Evolutionary conservation across 2,888 invertebrate species (phyloP).

Genomic region (Choreutis nemorana): DNA sequence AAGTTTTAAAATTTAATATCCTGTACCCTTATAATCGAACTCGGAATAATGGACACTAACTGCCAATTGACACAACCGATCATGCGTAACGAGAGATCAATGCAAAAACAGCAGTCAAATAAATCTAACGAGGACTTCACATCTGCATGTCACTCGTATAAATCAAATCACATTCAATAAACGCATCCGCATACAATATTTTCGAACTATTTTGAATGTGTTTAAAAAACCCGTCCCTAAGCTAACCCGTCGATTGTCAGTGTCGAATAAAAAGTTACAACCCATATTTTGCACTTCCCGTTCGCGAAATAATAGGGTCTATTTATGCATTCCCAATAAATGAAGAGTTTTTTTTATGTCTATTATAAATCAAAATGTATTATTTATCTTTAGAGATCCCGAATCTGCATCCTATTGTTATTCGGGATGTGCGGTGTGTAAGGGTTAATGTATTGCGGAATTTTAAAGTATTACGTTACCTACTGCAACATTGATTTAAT

Average conservation of each 20-base stretch:
- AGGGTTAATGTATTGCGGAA: conserved; percentile 59
- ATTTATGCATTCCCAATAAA: conserved; percentile 66
- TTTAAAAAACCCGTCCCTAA: conserved; percentile 46
- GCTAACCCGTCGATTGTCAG: conserved; percentile 62
- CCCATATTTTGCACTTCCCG: conserved; percentile 67
- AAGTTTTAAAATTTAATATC: conserved; percentile 12
- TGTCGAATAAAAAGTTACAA: conserved; percentile 62
- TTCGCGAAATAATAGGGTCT: conserved; percentile 62
- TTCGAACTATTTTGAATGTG: conserved; percentile 62
- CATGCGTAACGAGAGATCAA: conserved; percentile 53
- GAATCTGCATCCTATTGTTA: conserved; percentile 66
- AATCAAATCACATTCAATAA: conserved; percentile 64
- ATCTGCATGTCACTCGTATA: conserved; percentile 65
- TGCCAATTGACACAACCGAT: conserved; percentile 60
- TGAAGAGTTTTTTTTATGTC: conserved; percentile 64
- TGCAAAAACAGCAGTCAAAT: conserved; percentile 61
- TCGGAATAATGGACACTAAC: conserved; percentile 49
- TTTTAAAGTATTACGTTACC: too few species aligned
- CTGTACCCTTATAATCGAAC: conserved; percentile 24
- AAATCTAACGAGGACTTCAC: conserved; percentile 62
- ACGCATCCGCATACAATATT: conserved; percentile 64
- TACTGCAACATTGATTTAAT: too few species aligned
- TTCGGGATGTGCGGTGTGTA: conserved; percentile 61
- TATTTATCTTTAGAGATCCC: conserved; percentile 64
- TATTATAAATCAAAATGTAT: conserved; percentile 67